These are phyloP conservation scores for Crematogaster levior DNA, from an alignment of 2,888 invertebrate species.

Conservation along the genomic window DNA sequence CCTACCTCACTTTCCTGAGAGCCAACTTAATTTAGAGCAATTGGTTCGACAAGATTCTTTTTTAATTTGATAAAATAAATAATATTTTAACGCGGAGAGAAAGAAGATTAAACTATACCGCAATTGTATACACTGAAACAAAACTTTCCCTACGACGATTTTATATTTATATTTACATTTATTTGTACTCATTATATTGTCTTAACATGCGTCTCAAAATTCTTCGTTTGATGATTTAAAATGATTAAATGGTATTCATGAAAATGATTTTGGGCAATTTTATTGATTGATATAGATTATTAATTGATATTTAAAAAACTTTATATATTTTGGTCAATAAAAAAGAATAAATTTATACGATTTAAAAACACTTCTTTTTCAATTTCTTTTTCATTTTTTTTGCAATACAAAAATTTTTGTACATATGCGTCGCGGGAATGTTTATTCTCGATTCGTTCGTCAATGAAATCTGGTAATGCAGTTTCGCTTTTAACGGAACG, in stretches of 20 bases:
- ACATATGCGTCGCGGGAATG: neutral
- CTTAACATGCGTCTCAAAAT: neutral
- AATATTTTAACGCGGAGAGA: neutral
- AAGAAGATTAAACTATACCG: neutral
- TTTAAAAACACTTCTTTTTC: neutral
- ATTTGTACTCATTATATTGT: neutral
- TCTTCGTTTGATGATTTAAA: neutral
- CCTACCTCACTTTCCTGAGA: neutral
- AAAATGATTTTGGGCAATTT: neutral
- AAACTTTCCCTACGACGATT: neutral
- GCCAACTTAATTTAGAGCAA: conserved; percentile 17
- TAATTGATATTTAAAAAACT: neutral
- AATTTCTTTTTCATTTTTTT: neutral
- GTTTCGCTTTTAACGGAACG: conserved; percentile 39
- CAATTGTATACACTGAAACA: no score
- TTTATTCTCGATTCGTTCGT: neutral
- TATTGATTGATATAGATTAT: neutral
- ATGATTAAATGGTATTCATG: neutral
- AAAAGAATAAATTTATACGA: neutral
- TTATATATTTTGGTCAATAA: neutral
- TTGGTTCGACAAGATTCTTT: neutral
- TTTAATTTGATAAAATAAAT: neutral
- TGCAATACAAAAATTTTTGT: neutral
- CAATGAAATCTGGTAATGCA: neutral
- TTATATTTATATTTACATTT: neutral